Base-by-base conservation (phyloP, 1,140 invertebrate species). In the Cherax quadricarinatus region DNA sequence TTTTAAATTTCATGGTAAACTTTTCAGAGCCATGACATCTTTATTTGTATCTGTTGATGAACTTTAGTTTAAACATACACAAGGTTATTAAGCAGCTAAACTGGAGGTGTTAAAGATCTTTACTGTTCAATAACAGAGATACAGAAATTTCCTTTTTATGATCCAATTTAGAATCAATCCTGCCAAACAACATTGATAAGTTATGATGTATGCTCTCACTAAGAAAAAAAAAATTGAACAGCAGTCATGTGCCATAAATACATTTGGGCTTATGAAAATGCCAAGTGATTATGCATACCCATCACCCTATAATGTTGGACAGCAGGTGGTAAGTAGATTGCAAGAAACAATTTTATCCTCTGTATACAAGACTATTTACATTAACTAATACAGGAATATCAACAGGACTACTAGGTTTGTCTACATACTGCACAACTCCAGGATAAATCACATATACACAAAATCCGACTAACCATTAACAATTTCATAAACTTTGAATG, bases 351-450 rank as follows among this genome's bases (percentile, higher is more conserved):
- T 49, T 70, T 51, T 88, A 91, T 62, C 41, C 79, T 91, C 89
- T 91, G 70, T 53, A 66, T 86, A 91, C 21, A 86, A 86, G 70
- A 83, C 89, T 91, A 91, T 91, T 91, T 91, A 91, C 89, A 91
- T 80, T 83, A 90, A 86, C 30, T 24, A 41, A 91, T 79, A 89
- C 79, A 82, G 80, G 87, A 83, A 66, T 83, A 83, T 60, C 89
- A 79, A 91, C 88, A 83, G 87, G 88, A 89, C 88, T 89, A 89
- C 80, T 73, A 83, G 7, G 53, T 57, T 62, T n/a, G 4, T 60
- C 24, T 60, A 84, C 41, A 14, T 62, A 89, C 88, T 89, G 57
- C 88, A 89, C 66, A 16, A 86, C 85, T 12, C 66, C 85, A 86
- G 70, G 66, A 73, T 70, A 75, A 70, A n/a, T 49, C n/a, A 75